phyloP scores from a whole-genome alignment of 1,140 invertebrate genomes.

The Sycophila sp. region DNA sequence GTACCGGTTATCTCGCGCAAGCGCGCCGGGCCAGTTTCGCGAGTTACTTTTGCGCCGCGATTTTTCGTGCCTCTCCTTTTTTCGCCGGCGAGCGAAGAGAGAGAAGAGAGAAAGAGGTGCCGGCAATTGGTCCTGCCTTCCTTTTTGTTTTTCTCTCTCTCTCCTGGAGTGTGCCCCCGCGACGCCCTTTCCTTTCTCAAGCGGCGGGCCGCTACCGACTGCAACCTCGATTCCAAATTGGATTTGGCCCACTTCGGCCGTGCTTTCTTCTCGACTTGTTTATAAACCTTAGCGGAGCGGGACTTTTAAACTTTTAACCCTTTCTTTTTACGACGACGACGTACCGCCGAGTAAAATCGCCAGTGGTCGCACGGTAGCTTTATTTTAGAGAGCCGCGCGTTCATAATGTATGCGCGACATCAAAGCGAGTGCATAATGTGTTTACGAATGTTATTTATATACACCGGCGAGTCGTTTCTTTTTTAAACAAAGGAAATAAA shows the following conservation, averaged over 20 bases:
- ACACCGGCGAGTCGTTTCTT: too few species aligned
- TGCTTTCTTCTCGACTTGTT: neutral
- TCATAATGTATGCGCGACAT: too few species aligned
- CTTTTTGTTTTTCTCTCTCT: neutral
- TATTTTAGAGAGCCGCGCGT: too few species aligned
- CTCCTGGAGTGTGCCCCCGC: neutral
- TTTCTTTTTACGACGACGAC: too few species aligned
- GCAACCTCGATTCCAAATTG: constrained; percentile 29
- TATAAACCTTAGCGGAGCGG: neutral
- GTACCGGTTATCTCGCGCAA: constrained; percentile 16
- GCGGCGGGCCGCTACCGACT: neutral
- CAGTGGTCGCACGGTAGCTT: too few species aligned
- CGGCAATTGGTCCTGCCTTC: constrained; percentile 1
- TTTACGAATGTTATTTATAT: too few species aligned
- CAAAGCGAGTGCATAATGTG: too few species aligned
- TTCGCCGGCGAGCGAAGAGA: neutral
- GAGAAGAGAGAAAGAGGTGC: neutral
- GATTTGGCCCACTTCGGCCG: neutral
- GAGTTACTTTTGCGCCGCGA: constrained; percentile 13
- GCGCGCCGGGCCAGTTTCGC: constrained; percentile 21
- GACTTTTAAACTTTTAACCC: neutral
- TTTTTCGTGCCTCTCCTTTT: constrained; percentile 28
- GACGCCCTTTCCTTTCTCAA: constrained; percentile 18
- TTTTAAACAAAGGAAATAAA: neutral
- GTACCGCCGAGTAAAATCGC: too few species aligned